These are phyloP conservation scores for Sphenodon punctatus DNA, from an alignment of 2,797 vertebrate species.

Conservation along the genomic window DNA sequence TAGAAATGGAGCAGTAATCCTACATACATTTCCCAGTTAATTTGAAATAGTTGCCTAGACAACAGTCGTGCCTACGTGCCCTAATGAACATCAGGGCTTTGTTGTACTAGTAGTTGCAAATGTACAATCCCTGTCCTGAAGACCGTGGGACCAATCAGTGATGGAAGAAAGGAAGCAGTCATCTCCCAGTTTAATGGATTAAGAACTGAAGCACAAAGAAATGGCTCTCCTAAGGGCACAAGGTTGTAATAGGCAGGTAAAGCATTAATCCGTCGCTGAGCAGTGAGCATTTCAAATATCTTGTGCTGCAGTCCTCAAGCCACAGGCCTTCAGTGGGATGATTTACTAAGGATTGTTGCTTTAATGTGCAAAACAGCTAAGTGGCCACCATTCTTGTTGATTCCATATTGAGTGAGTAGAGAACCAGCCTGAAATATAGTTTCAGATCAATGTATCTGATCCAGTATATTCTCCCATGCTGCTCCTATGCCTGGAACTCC, in stretches of 20 bases:
- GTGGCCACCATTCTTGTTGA: not conserved
- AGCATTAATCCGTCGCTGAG: not conserved
- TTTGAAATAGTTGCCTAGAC: not conserved
- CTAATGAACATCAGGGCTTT: not conserved
- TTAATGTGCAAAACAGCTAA: not conserved
- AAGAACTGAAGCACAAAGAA: accelerated
- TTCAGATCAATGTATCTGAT: no score
- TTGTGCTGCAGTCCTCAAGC: no score
- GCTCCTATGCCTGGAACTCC: no score
- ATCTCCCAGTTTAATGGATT: accelerated
- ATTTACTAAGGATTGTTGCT: no score
- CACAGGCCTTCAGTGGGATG: no score
- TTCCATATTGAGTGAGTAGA: not conserved
- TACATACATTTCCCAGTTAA: not conserved
- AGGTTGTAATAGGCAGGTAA: not conserved
- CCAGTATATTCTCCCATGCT: no score
- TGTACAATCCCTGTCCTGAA: not conserved
- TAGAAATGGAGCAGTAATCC: not conserved
- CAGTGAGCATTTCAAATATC: not conserved
- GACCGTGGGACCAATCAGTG: not conserved
- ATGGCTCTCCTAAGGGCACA: accelerated
- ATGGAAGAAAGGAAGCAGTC: accelerated
- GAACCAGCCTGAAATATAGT: not conserved
- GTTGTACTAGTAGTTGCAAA: not conserved
- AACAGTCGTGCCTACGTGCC: not conserved